Evolutionary conservation across 2,888 invertebrate species (phyloP), one percentile per base, ranked within the genome.

Genomic region (Steinernema scapterisci): DNA sequence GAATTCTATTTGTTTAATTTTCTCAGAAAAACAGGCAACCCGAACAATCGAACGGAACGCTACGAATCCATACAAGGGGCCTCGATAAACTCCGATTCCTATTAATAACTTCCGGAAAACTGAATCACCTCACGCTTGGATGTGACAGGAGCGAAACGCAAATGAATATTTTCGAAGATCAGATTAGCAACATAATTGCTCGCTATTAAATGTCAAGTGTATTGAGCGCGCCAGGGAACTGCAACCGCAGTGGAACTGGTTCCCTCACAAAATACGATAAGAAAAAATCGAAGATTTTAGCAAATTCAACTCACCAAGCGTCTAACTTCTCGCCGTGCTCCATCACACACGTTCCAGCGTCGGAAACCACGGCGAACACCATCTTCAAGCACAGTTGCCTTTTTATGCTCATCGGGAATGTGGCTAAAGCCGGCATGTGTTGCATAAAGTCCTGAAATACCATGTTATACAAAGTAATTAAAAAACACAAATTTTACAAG

Each of bases 271-370:
- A 73, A 74, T n/a, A 31, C 27, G 45, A 38, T 16, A 31, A 11
- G 21, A 46, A 63, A 25, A 74, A 70, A 76, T 43, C 0, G 19
- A 77, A 44, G 21, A 76, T 38, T 23, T 21, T 27, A 73, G n/a
- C 16, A 73, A 46, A 52, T 27, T 45, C n/a, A 27, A 75, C 77
- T 43, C 7, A 87, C 97, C 97, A 97, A 38, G 97, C 96, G 90
- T 99, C 99, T 87, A 99, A 91, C 90, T 97, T 95, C 89, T 99
- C 97, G n/a, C 95, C 95, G 89, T 99, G 94, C 88, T 95, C 95
- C 93, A 99, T 94, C 6, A 99, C 97, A 78, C 95, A 92, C 45
- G 97, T 97, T 31, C 95, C 95, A 48, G 95, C 94, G 88, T 95
- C 95, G 88, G 97, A 96, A 31, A 99, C 97, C 0, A 97, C 95